Evolutionary conservation across 2,797 vertebrate species (phyloP).

Genomic region (Ciconia nigra): DNA sequence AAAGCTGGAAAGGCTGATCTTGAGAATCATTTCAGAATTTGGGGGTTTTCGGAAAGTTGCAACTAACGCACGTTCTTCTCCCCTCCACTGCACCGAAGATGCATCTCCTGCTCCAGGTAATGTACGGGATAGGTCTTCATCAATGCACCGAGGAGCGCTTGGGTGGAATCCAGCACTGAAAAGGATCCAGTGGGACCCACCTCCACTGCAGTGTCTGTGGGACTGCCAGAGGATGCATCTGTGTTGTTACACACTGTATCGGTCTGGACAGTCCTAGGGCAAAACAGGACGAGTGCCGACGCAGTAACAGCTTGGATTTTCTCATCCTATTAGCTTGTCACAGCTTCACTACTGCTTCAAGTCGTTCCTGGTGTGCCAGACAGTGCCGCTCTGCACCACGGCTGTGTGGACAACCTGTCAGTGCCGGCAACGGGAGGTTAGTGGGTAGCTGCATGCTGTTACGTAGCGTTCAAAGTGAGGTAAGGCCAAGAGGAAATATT

Average conservation of each 20-base stretch:
- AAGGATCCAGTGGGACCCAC: not conserved
- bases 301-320: not conserved
- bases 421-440: not conserved
- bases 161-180: not conserved
- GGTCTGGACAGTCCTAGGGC: not conserved
- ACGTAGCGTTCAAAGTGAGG: not conserved
- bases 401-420: not conserved
- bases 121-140: not conserved
- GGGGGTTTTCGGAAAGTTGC: not conserved
- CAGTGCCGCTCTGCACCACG: not conserved
- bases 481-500: not conserved
- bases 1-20: not conserved
- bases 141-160: not conserved
- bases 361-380: not conserved
- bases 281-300: not conserved
- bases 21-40: not conserved
- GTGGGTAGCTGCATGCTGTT: not conserved
- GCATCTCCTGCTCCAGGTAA: not conserved
- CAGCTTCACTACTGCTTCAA: not conserved
- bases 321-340: not conserved
- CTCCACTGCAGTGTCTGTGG: not conserved
- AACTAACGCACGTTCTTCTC: accelerated
- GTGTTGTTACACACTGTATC: not conserved
- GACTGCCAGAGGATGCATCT: not conserved
- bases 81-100: not conserved